A percentile compares a stretch with the other conserved stretches of the same genome.
phyloP scores from a whole-genome alignment of 2,797 vertebrate genomes.

The Cyclopterus lumpus region DNA sequence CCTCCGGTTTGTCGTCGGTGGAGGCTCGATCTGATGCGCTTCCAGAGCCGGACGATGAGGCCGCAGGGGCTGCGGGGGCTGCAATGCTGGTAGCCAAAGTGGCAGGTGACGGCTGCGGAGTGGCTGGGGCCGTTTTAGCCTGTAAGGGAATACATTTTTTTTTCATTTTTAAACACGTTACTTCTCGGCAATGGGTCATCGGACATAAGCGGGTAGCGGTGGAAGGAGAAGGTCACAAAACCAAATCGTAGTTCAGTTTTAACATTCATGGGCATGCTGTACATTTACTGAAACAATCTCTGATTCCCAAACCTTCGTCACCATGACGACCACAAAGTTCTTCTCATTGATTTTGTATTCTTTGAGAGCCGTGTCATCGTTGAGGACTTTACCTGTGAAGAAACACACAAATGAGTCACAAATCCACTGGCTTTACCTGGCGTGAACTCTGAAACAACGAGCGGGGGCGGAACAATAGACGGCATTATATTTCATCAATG shows the following conservation, averaged over 20 bases:
- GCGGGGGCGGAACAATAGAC: constrained; percentile 10
- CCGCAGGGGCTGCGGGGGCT: constrained; percentile 55
- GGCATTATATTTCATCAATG: background rate
- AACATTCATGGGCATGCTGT: background rate
- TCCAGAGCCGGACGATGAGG: constrained; percentile 77
- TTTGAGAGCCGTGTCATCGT: constrained; percentile 92
- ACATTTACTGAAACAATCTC: background rate
- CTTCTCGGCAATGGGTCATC: background rate
- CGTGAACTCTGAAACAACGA: constrained; percentile 6
- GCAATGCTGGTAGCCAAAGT: constrained; percentile 71
- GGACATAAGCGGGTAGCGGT: background rate
- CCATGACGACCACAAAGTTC: constrained; percentile 98
- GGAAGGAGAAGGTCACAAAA: constrained; percentile 3
- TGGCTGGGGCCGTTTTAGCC: constrained; percentile 87
- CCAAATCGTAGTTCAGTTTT: background rate
- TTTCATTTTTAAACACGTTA: background rate
- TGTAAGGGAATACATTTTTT: constrained; percentile 56
- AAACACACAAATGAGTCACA: constrained; percentile 14
- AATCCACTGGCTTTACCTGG: background rate
- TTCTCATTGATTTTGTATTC: constrained; percentile 98
- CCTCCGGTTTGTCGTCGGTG: constrained; percentile 84
- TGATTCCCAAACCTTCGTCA: constrained; percentile 91
- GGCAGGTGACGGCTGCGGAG: constrained; percentile 56
- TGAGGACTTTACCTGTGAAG: constrained; percentile 93
- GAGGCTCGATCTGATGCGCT: constrained; percentile 71